Evolutionary conservation across 2,888 invertebrate genomes (phyloP), one percentile per base, ranked within the genome.

Genomic region (Cactoblastis cactorum): DNA sequence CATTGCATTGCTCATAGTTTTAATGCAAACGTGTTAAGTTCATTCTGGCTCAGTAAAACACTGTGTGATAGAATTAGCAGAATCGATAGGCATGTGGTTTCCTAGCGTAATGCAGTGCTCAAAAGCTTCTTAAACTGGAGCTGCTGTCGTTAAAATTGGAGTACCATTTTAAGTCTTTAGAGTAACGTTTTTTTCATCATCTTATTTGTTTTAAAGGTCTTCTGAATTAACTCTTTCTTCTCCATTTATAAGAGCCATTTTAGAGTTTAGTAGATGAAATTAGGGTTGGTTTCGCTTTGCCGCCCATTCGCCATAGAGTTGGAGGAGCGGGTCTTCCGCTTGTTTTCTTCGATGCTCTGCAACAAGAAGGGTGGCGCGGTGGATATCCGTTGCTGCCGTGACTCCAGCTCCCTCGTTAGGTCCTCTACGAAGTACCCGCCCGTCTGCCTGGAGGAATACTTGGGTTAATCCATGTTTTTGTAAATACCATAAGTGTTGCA

Each of bases 401-500:
- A 61, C 61, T 86, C 85, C 55, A 89, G 67, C 64, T 87, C 85
- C 0, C 76, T 69, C 0, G 79, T 65, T 49, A 87, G 67, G 50
- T 87, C 87, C 45, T 86, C 85, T 82, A 83, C 80, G 68, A 85
- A 80, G 77, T 83, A 79, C 85, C 87, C 86, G 65, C 84, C 85
- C 77, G 84, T 79, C 83, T 85, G 87, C 77, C 87, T 85, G 78
- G 71, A 84, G 61, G 58, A 84, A 78, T 61, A 70, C 18, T 51
- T 18, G 58, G 54, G 57, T 67, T 68, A 69, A 50, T 56, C 47
- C 37, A 24, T 49, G 38, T 34, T 38, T 8, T 0, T n/a, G 8
- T 28, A n/a, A n/a, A n/a, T n/a, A n/a, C n/a, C n/a, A n/a, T n/a
- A n/a, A n/a, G n/a, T n/a, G n/a, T n/a, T n/a, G n/a, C n/a, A n/a